phyloP scores from a whole-genome alignment of 1,140 invertebrate genomes.

The Drosophila virilis region DNA sequence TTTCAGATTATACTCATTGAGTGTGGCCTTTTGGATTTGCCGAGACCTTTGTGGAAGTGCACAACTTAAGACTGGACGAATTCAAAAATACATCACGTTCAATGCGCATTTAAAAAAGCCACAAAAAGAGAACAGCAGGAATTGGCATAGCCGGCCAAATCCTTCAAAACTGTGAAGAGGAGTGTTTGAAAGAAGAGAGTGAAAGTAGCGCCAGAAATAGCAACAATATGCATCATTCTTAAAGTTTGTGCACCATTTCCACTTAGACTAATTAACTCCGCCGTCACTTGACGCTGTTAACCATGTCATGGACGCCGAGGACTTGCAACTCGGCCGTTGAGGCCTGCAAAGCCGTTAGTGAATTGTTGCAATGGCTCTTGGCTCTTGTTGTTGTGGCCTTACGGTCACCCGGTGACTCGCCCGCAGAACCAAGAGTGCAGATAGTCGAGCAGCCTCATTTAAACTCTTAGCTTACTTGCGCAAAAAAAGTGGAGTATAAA shows the following conservation, averaged over 20 bases:
- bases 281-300: slow-evolving; percentile 66
- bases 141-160: slow-evolving; percentile 42
- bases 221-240: slow-evolving; percentile 63
- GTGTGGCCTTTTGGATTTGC: slow-evolving; percentile 4
- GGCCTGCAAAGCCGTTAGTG: neutral
- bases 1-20: neutral
- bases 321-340: neutral
- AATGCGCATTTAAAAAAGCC: slow-evolving; percentile 66
- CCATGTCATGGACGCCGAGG: slow-evolving; percentile 37
- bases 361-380: slow-evolving; percentile 2
- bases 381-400: slow-evolving; percentile 43
- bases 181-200: slow-evolving; percentile 7
- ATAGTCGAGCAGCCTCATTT: slow-evolving; percentile 69
- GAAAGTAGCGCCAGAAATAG: slow-evolving; percentile 48
- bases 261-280: slow-evolving; percentile 81
- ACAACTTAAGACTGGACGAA: slow-evolving; percentile 13
- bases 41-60: neutral
- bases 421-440: slow-evolving; percentile 52
- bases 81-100: slow-evolving; percentile 46
- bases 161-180: slow-evolving; percentile 25
- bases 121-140: slow-evolving; percentile 46
- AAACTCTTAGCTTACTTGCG: slow-evolving; percentile 52
- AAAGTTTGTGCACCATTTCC: slow-evolving; percentile 77
- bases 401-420: slow-evolving; percentile 47
- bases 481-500: slow-evolving; percentile 1